Evolutionary conservation across 1,140 invertebrate genomes (phyloP), one percentile per base, ranked within the genome.

Genomic region (Drosophila truncata): DNA sequence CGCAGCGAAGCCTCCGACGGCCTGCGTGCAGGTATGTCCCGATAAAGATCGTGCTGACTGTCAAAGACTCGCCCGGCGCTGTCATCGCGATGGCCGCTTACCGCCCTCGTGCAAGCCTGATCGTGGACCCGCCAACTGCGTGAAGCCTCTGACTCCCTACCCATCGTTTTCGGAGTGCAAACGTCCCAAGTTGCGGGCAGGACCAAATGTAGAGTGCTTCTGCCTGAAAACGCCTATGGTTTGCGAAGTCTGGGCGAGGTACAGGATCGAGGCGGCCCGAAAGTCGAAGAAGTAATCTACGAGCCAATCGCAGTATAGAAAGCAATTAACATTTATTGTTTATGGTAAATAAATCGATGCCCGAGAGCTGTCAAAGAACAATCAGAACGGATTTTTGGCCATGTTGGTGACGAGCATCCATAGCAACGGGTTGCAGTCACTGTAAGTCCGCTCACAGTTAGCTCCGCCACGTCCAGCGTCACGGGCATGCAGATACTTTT

Each of bases 401-500:
- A 91, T 37, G n/a, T 85, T 69, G 0, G 63, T 75, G 23, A 90
- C 20, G 16, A 70, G 80, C 8, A 27, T 37, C 86, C 86, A 90
- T 1, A 76, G 63, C n/a, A 44, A 44, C 3, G 52, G 59, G 14
- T 55, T 91, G 42, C 85, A 90, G 13, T 86, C 64, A 3, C 46
- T 60, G 33, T 69, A 90, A 16, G 63, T 90, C 31, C 44, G 64
- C 10, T 50, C 29, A 39, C 91, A 92, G 39, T 91, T 75, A 0
- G 83, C 91, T 4, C 83, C 86, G 0, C 49, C 76, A 4, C 65
- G 70, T 10, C 91, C 91, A 0, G 91, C 91, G n/a, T 88, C 49
- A 7, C 83, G 54, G 5, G 91, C 91, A n/a, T 88, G 46, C 10
- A 91, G 39, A 49, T 92, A 92, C 50, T 88, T 87, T 8, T 59